Percentiles rank a stretch among this genome's conserved stretches.
These are phyloP conservation scores for Ormyrus nitidulus DNA, from an alignment of 2,888 invertebrate genomes.

Conservation along the genomic window DNA sequence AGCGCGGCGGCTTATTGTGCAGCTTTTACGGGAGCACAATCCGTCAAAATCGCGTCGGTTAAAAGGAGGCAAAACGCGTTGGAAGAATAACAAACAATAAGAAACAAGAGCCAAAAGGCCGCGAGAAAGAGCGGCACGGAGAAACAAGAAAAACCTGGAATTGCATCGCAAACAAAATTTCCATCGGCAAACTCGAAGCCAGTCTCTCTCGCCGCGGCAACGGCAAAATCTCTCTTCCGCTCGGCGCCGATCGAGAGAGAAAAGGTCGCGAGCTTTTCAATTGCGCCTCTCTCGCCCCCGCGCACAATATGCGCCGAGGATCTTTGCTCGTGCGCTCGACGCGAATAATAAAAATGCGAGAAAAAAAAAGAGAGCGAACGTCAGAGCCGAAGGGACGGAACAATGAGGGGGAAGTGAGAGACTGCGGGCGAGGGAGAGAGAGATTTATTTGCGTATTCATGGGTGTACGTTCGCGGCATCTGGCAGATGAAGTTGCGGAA, in stretches of 20 bases:
- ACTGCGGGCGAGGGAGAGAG: neutral
- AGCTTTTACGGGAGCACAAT: neutral
- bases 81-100: neutral
- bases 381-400: neutral
- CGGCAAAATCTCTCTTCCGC: constrained; percentile 5
- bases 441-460: constrained; percentile 28
- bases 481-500: neutral
- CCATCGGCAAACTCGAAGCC: constrained; percentile 1
- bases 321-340: constrained; percentile 26
- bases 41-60: neutral
- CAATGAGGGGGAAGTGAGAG: neutral
- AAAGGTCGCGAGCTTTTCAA: constrained; percentile 16
- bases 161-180: constrained; percentile 42
- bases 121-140: neutral
- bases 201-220: neutral
- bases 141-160: constrained; percentile 23
- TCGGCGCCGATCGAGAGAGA: neutral
- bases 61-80: neutral
- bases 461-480: neutral
- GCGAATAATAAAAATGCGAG: constrained; percentile 27
- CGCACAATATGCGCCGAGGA: constrained; percentile 7
- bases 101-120: neutral
- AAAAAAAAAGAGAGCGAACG: neutral
- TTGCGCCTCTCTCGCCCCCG: neutral
- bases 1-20: constrained; percentile 8